These are phyloP conservation scores for Malacoctenus gilli DNA, from an alignment of 2,797 vertebrate genomes.

Conservation along the genomic window DNA sequence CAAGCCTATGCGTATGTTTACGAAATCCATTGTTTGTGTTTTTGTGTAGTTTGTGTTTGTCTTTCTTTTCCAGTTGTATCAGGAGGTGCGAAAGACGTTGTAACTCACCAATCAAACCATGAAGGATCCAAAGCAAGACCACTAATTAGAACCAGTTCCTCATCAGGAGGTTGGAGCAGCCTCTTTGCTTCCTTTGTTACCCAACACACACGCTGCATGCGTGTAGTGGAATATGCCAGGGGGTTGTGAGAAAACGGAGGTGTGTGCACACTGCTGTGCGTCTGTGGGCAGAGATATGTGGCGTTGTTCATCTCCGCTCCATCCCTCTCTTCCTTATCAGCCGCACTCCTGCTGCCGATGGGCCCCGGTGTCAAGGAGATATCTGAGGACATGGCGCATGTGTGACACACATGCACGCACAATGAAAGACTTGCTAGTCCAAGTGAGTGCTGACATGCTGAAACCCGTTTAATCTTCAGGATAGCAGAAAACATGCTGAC, in stretches of 20 bases:
- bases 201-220: no score
- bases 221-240: no score
- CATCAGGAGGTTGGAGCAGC: no score
- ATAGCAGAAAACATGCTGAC: slow-evolving; percentile 64
- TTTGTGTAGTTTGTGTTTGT: no score
- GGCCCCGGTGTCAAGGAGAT: slow-evolving; percentile 58
- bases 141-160: no score
- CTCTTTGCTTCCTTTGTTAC: no score
- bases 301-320: slow-evolving; percentile 16
- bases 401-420: slow-evolving; percentile 1
- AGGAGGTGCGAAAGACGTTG: no score
- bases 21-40: no score
- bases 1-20: no score
- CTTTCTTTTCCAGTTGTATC: no score
- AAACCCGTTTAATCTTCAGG: slow-evolving; percentile 63
- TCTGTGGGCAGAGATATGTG: slow-evolving; percentile 25
- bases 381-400: slow-evolving; percentile 32
- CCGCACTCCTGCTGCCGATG: slow-evolving; percentile 41
- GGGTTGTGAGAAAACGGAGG: background rate
- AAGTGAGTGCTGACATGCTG: slow-evolving; percentile 58
- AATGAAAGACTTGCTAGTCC: slow-evolving; percentile 39
- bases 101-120: no score
- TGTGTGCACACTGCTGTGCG: slow-evolving; percentile 6
- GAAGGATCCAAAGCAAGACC: no score
- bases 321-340: slow-evolving; percentile 39